Percentiles rank a stretch among this genome's conserved stretches.
These are phyloP conservation scores for Cheilosia grossa DNA, from an alignment of 2,888 invertebrate species.

Conservation along the genomic window DNA sequence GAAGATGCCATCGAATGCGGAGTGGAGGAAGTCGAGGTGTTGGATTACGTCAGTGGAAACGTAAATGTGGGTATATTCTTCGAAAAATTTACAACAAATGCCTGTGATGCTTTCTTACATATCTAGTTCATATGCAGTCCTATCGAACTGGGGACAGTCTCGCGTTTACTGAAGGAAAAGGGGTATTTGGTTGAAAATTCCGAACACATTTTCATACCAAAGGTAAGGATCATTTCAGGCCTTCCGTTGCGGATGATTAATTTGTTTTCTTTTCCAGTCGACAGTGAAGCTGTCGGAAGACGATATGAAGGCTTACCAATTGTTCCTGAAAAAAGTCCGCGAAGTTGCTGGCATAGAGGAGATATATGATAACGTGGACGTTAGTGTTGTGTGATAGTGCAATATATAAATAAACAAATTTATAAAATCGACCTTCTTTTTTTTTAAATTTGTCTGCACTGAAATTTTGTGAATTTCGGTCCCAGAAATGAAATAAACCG, in stretches of 20 bases:
- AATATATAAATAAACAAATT: background rate
- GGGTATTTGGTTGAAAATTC: conserved; percentile 79
- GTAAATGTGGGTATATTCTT: conserved; percentile 78
- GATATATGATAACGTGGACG: conserved; percentile 84
- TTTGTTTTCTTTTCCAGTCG: conserved; percentile 83
- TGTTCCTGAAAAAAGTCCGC: conserved; percentile 84
- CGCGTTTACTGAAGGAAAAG: conserved; percentile 82
- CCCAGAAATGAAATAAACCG: too few species aligned
- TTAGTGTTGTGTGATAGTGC: background rate
- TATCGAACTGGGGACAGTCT: conserved; percentile 83
- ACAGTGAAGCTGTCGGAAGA: conserved; percentile 84
- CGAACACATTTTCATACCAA: conserved; percentile 80
- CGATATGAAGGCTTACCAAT: conserved; percentile 83
- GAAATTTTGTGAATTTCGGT: too few species aligned
- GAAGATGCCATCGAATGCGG: conserved; percentile 88
- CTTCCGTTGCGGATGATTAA: background rate
- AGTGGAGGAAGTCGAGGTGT: conserved; percentile 87
- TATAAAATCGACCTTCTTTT: too few species aligned
- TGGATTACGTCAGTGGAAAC: conserved; percentile 81
- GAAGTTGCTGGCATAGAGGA: conserved; percentile 85
- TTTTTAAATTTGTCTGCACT: too few species aligned
- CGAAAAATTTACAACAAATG: too few species aligned
- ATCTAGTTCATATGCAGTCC: conserved; percentile 86
- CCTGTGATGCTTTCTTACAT: conserved; percentile 46
- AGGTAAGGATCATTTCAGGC: conserved; percentile 73